These are phyloP conservation scores for Anarrhichthys ocellatus DNA, from an alignment of 2,113 vertebrate species.

Conservation along the genomic window DNA sequence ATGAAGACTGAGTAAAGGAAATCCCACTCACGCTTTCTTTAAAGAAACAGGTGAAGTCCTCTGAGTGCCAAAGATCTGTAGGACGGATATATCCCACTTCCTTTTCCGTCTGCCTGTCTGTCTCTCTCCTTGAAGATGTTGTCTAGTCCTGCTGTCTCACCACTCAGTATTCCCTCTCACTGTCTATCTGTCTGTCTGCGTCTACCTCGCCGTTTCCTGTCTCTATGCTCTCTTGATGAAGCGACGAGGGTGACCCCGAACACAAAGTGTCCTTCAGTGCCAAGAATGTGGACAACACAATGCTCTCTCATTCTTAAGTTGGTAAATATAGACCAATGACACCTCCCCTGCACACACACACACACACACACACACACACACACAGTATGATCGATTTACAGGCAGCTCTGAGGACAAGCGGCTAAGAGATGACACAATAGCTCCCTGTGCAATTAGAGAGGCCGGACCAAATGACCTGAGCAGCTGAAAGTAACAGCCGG, in stretches of 20 bases:
- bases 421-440: constrained; percentile 49
- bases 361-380: constrained; percentile 18
- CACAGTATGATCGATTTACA: constrained; percentile 56
- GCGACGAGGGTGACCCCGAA: constrained; percentile 63
- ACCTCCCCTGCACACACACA: constrained; percentile 29
- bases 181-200: constrained; percentile 17
- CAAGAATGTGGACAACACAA: constrained; percentile 76
- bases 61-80: constrained; percentile 39
- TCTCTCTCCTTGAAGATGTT: constrained; percentile 53
- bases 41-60: constrained; percentile 53
- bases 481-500: constrained; percentile 63
- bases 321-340: constrained; percentile 85
- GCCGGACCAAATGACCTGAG: constrained; percentile 20
- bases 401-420: constrained; percentile 37
- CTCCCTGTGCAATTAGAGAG: constrained; percentile 37
- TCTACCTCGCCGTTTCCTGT: constrained; percentile 22
- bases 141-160: constrained; percentile 36
- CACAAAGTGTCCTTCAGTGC: constrained; percentile 72
- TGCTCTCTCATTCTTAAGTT: constrained; percentile 74
- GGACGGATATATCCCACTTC: constrained; percentile 49
- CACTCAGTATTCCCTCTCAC: constrained; percentile 39
- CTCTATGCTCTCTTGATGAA: constrained; percentile 36
- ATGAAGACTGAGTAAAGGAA: constrained; percentile 31
- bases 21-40: constrained; percentile 74
- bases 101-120: constrained; percentile 40